Evolutionary conservation across 2,888 invertebrate genomes (phyloP).

Genomic region (Rhogogaster chlorosoma): DNA sequence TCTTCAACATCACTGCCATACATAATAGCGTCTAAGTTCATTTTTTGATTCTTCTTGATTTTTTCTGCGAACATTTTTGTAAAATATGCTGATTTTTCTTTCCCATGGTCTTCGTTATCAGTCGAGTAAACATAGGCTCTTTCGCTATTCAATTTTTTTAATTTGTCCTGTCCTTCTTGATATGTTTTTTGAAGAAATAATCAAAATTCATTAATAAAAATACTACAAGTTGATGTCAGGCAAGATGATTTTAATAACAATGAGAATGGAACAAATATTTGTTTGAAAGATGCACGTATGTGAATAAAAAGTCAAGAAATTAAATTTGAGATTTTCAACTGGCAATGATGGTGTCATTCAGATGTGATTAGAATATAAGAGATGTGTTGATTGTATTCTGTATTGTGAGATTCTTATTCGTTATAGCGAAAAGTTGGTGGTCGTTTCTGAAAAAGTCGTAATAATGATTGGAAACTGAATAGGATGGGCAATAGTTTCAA

Average conservation of each 20-base stretch:
- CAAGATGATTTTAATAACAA: neutral
- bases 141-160: neutral
- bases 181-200: neutral
- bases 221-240: neutral
- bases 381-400: neutral
- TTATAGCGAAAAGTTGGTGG: neutral
- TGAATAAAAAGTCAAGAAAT: neutral
- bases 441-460: neutral
- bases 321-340: neutral
- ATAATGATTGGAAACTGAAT: neutral
- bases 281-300: neutral
- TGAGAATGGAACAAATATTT: neutral
- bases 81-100: neutral
- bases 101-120: neutral
- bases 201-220: neutral
- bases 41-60: neutral
- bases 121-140: constrained; percentile 9
- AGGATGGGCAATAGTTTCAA: neutral
- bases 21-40: neutral
- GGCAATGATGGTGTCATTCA: neutral
- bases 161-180: neutral
- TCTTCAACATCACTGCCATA: neutral
- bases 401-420: neutral
- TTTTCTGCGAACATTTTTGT: neutral
- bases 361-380: neutral